phyloP scores from a whole-genome alignment of 2,888 invertebrate genomes.

The Heliconius cydno region DNA sequence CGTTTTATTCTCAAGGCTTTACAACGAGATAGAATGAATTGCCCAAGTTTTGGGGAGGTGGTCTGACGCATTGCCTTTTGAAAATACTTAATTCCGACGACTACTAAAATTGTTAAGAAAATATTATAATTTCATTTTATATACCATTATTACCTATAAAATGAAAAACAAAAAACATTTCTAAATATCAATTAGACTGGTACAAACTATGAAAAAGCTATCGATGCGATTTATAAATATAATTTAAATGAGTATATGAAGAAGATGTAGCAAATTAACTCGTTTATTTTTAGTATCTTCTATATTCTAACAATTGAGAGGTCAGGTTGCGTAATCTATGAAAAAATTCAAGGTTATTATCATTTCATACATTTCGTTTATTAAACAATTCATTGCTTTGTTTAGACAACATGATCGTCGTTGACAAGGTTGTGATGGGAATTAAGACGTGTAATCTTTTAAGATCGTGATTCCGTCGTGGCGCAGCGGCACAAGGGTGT shows the following conservation, averaged over 20 bases:
- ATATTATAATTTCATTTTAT: neutral
- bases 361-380: slow-evolving; percentile 24
- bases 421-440: neutral
- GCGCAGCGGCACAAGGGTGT: too few relatives aligned
- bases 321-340: slow-evolving; percentile 2
- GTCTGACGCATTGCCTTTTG: slow-evolving; percentile 2
- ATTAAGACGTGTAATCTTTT: slow-evolving; percentile 1
- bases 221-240: too few relatives aligned
- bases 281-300: neutral
- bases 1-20: slow-evolving; percentile 27
- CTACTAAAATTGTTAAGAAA: neutral
- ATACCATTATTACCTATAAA: neutral
- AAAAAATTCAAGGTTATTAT: slow-evolving; percentile 32
- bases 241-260: too few relatives aligned
- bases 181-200: neutral
- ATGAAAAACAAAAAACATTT: too few relatives aligned
- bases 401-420: neutral
- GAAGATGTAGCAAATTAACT: too few relatives aligned
- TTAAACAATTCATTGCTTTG: slow-evolving; percentile 26
- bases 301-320: slow-evolving; percentile 25
- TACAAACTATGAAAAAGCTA: too few relatives aligned
- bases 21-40: slow-evolving; percentile 36
- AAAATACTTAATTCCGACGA: neutral
- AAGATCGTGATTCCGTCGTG: neutral
- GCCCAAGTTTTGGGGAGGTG: slow-evolving; percentile 23